Evolutionary conservation across 2,113 vertebrate species (phyloP).

Genomic region (Fulmarus glacialis): DNA sequence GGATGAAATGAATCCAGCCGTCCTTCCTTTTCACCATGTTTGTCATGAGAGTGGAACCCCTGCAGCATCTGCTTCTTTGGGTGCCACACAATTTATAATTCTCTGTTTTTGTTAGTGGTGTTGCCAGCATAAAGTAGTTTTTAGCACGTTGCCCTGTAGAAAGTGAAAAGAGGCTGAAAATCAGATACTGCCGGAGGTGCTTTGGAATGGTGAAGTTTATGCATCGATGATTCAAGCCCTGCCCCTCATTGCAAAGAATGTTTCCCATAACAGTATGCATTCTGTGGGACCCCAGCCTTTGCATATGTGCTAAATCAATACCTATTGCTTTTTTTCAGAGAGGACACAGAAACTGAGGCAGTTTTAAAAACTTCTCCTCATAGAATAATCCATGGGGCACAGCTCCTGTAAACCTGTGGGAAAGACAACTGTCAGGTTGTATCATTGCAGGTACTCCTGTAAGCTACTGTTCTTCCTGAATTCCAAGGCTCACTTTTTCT

Average conservation of each 20-base stretch:
- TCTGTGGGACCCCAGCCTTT: not conserved
- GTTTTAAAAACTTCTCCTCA: not conserved
- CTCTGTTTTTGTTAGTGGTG: not conserved
- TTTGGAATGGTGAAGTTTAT: not conserved
- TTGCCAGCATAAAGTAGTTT: not conserved
- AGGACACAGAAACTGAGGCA: not conserved
- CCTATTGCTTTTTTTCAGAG: not conserved
- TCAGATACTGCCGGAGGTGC: not conserved
- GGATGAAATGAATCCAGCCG: not conserved
- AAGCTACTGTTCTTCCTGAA: not conserved
- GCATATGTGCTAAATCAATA: not conserved
- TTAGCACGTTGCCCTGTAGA: rapidly evolving
- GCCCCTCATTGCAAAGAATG: not conserved
- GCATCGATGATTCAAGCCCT: not conserved
- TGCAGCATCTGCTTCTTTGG: not conserved
- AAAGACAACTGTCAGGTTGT: not conserved
- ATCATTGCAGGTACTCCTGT: not conserved
- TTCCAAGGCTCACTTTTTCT: not conserved
- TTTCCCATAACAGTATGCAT: not conserved
- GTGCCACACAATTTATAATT: not conserved
- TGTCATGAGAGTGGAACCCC: not conserved
- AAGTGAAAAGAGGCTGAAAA: not conserved
- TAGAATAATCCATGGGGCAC: not conserved
- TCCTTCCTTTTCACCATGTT: not conserved
- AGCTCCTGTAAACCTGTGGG: not conserved